These are phyloP conservation scores for Rhipidura dahli DNA, from an alignment of 2,113 vertebrate species.

Conservation along the genomic window DNA sequence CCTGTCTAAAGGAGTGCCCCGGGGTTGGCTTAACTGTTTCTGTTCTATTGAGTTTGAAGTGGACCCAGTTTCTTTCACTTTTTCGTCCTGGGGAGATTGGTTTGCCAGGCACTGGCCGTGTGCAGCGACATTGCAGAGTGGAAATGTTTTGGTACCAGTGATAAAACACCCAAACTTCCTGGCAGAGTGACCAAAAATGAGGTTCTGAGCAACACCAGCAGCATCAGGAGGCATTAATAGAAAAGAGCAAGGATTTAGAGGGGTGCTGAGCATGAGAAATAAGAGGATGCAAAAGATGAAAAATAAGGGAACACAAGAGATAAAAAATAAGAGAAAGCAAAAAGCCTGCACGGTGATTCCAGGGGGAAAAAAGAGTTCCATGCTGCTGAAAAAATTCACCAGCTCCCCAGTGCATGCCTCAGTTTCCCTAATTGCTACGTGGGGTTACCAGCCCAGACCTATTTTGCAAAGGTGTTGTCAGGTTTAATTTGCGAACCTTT, in stretches of 20 bases:
- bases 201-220: not conserved
- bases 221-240: not conserved
- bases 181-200: not conserved
- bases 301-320: not conserved
- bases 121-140: not conserved
- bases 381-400: not conserved
- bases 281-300: not conserved
- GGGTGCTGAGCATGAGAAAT: not conserved
- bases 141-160: not conserved
- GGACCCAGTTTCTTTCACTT: not conserved
- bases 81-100: not conserved
- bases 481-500: constrained; percentile 45
- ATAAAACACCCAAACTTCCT: not conserved
- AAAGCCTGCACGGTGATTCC: not conserved
- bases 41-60: not conserved
- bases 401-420: not conserved
- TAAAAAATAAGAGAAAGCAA: not conserved
- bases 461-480: constrained; percentile 62
- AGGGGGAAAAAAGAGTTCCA: too few relatives aligned
- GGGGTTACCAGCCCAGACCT: constrained; percentile 34
- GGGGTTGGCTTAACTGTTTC: constrained; percentile 55
- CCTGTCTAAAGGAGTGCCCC: constrained; percentile 33
- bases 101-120: not conserved
- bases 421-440: constrained; percentile 35
- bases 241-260: not conserved